phyloP scores from a whole-genome alignment of 1,140 invertebrate genomes.

The Gonatopus flavifemur region DNA sequence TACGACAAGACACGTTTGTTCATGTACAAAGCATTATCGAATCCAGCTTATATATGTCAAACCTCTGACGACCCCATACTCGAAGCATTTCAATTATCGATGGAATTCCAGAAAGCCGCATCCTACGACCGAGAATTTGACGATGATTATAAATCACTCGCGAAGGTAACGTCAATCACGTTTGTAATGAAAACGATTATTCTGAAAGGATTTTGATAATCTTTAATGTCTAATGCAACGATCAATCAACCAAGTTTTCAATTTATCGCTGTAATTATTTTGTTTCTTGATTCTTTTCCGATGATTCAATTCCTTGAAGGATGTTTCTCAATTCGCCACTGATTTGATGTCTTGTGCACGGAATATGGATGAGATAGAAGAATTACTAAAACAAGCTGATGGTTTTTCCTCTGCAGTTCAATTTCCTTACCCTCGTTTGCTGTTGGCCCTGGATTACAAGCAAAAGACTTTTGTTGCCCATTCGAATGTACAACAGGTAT shows the following conservation, averaged over 20 bases:
- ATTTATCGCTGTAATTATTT: no score
- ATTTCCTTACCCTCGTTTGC: conserved; percentile 63
- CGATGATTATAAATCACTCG: conserved; percentile 61
- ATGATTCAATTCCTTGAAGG: conserved; percentile 18
- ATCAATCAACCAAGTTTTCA: no score
- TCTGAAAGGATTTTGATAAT: no score
- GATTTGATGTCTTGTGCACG: conserved; percentile 59
- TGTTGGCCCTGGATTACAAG: conserved; percentile 71
- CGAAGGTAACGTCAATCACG: conserved; percentile 33
- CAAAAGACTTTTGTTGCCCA: conserved; percentile 77
- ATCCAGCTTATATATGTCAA: conserved; percentile 69
- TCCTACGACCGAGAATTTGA: conserved; percentile 61
- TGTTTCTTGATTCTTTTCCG: no score
- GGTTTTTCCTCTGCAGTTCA: conserved; percentile 47
- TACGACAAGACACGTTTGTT: conserved; percentile 59
- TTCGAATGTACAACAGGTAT: conserved; percentile 71
- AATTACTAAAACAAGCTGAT: conserved; percentile 61
- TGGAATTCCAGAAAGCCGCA: conserved; percentile 59
- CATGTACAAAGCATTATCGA: conserved; percentile 63
- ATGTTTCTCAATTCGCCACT: conserved; percentile 31
- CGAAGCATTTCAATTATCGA: conserved; percentile 63
- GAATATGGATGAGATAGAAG: conserved; percentile 69
- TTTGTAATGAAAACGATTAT: not conserved
- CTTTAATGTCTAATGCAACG: not conserved
- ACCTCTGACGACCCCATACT: conserved; percentile 68